Base-by-base conservation (phyloP, 2,888 invertebrate species). In the Sicus ferrugineus region DNA sequence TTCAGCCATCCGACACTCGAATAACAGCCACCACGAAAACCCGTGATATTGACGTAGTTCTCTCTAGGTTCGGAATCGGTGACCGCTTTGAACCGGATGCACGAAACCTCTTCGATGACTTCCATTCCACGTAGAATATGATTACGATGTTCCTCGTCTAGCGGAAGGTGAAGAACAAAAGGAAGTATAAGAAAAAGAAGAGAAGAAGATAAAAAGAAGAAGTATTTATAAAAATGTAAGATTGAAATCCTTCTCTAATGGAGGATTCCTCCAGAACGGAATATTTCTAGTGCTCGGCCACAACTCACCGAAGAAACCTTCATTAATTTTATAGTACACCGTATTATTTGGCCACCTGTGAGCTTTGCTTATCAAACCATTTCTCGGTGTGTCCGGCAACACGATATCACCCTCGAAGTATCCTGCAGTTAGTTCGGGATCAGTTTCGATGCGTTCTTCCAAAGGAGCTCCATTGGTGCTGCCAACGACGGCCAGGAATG, bases 331-430 rank as follows among this genome's bases (percentile, higher is more conserved):
- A 77, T 91, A 93, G 14, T 91, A 91, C 3, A 93, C 88, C 16
- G 89, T 86, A 9, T 90, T 91, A 23, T 88, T 85, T 0, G 89
- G 87, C 93, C 92, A 93, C 9, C 89, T 85, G 6, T 86, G 82
- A 0, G 86, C 79, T 46, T 87, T 86, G 1, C 88, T 87, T 16
- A 85, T 85, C 1, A 91, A 75, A 0, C 91, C 92, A 76, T 91
- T 92, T 73, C 89, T 78, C 3, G 65, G 82, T 0, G 46, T n/a
- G 3, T n/a, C 19, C 28, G 90, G 89, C 73, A 92, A 87, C 23
- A 92, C 81, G 74, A 94, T 92, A 77, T 94, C 93, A 6, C 92
- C 92, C 80, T 94, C 90, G 0, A 88, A 88, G 76, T 91, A 93
- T 19, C 88, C 89, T 0, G 93, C 92, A 74, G 90, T 85, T 79